A percentile compares a stretch with the other conserved stretches of the same genome.
Evolutionary conservation across 2,113 vertebrate genomes (phyloP).

Genomic region (Tachysurus fulvidraco): DNA sequence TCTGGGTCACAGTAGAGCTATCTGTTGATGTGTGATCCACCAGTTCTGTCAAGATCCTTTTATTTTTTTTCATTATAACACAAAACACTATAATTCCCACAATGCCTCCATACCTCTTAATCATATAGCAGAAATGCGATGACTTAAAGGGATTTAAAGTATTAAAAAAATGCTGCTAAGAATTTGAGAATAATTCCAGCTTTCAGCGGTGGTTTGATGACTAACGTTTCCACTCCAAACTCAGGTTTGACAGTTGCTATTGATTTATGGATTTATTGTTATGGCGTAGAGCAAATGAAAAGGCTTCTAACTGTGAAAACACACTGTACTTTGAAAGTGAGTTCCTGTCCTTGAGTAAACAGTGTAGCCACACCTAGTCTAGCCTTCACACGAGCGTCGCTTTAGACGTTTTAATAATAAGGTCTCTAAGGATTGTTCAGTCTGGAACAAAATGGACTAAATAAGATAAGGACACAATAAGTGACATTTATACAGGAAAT

Average conservation of each 20-base stretch:
- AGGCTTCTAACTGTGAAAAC: constrained; percentile 9
- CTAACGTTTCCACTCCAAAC: background rate
- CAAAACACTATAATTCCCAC: background rate
- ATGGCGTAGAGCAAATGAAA: background rate
- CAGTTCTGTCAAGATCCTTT: background rate
- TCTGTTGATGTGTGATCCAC: background rate
- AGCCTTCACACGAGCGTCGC: background rate
- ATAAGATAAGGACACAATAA: too few species aligned
- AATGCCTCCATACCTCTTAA: background rate
- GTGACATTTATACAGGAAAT: too few species aligned
- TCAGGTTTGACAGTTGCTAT: background rate
- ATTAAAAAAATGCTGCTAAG: background rate
- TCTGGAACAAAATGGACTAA: background rate
- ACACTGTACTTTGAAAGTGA: background rate
- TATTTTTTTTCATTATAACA: background rate
- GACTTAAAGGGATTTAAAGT: background rate
- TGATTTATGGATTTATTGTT: constrained; percentile 33
- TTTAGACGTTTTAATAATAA: background rate
- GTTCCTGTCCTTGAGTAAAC: constrained; percentile 37
- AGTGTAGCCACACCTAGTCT: constrained; percentile 37
- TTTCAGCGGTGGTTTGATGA: background rate
- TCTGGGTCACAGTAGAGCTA: background rate
- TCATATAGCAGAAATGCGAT: background rate
- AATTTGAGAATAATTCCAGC: background rate
- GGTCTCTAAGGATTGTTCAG: background rate